phyloP scores from a whole-genome alignment of 2,797 vertebrate genomes.

The Halcyon leucocephala region DNA sequence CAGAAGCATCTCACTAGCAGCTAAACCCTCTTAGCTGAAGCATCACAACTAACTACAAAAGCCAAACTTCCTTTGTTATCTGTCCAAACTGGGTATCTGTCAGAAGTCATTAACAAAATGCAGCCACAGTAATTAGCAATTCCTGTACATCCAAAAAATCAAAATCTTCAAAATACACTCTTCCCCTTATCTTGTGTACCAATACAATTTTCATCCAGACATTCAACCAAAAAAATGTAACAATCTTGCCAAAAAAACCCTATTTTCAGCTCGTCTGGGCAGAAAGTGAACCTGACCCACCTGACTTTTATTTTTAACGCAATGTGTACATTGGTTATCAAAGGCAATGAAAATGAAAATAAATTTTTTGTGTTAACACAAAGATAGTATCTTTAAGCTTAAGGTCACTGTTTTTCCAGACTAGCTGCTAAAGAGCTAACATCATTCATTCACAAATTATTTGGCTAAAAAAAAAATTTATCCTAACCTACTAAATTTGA shows the following conservation, averaged over 20 bases:
- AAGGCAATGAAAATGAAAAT: not conserved
- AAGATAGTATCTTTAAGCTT: not conserved
- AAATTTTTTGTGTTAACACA: not conserved
- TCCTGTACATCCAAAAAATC: not conserved
- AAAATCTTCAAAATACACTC: not conserved
- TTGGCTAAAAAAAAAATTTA: not conserved
- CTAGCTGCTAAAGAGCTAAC: not conserved
- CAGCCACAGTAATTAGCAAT: not conserved
- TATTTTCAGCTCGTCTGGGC: not conserved
- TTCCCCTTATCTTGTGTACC: not conserved
- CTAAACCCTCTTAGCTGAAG: not conserved
- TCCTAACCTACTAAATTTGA: not conserved
- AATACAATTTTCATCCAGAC: not conserved
- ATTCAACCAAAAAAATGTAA: not conserved
- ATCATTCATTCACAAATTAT: not conserved
- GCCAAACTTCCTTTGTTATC: not conserved
- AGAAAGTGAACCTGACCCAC: not conserved
- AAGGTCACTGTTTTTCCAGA: not conserved
- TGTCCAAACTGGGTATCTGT: not conserved
- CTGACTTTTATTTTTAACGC: not conserved
- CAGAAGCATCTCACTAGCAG: not conserved
- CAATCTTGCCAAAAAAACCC: not conserved
- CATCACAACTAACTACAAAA: not conserved
- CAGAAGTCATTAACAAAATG: not conserved
- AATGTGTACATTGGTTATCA: accelerated